A percentile compares a stretch with the other conserved stretches of the same genome.
Evolutionary conservation across 2,888 invertebrate genomes (phyloP).

Genomic region (Eumerus sabulonum): DNA sequence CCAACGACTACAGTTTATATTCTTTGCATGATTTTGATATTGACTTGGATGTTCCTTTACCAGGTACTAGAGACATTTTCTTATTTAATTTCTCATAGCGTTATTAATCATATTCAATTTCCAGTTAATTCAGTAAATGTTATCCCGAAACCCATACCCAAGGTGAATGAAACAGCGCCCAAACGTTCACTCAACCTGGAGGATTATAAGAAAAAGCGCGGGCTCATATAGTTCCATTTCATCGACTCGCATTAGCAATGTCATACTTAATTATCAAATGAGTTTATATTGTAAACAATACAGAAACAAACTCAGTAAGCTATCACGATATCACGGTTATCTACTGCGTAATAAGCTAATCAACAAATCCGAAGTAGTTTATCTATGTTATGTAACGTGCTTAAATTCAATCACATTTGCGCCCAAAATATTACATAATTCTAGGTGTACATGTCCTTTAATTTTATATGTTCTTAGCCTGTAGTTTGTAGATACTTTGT

Average conservation of each 20-base stretch:
- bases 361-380: slow-evolving; percentile 13
- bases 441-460: slow-evolving; percentile 15
- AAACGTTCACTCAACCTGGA: slow-evolving; percentile 92
- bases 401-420: slow-evolving; percentile 34
- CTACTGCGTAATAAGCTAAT: slow-evolving; percentile 29
- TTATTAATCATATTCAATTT: no score
- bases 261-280: slow-evolving; percentile 28
- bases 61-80: slow-evolving; percentile 82
- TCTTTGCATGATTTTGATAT: slow-evolving; percentile 96
- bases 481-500: slow-evolving; percentile 18
- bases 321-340: slow-evolving; percentile 17
- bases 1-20: slow-evolving; percentile 81
- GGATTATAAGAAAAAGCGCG: slow-evolving; percentile 95
- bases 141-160: slow-evolving; percentile 86
- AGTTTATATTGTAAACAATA: slow-evolving; percentile 37
- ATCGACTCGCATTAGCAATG: slow-evolving; percentile 22
- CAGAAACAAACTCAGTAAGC: slow-evolving; percentile 44
- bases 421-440: slow-evolving; percentile 27
- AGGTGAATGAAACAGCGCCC: slow-evolving; percentile 89
- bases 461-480: slow-evolving; percentile 29
- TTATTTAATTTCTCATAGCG: no score
- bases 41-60: slow-evolving; percentile 90
- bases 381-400: slow-evolving; percentile 25
- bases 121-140: slow-evolving; percentile 85
- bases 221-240: slow-evolving; percentile 84